phyloP scores from a whole-genome alignment of 1,140 invertebrate species.

The Branchinecta lindahli region DNA sequence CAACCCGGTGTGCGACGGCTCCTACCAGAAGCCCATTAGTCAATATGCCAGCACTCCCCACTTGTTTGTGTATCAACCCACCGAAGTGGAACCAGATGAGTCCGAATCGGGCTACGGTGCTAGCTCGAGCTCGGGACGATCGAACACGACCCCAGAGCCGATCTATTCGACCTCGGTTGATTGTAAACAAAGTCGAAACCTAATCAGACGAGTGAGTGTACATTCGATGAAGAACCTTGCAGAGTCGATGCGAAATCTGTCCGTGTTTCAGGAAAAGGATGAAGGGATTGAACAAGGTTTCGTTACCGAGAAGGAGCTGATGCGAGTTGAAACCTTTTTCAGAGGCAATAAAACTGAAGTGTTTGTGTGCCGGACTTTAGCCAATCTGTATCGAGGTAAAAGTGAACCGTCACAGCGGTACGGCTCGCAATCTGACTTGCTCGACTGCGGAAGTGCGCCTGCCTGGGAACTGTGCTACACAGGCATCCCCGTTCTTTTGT shows the following conservation, averaged over 20 bases:
- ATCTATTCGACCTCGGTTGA: conserved; percentile 12
- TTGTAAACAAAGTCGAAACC: not conserved
- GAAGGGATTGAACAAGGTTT: conserved; percentile 20
- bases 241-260: conserved; percentile 23
- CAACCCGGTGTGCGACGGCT: not conserved
- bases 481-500: conserved; percentile 60
- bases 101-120: conserved; percentile 14
- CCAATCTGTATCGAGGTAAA: conserved; percentile 45
- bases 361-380: conserved; percentile 57
- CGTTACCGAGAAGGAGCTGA: conserved; percentile 50
- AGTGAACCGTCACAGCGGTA: conserved; percentile 19
- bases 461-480: conserved; percentile 60
- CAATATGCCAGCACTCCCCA: conserved; percentile 24
- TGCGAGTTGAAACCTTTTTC: conserved; percentile 62
- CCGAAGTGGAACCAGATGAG: conserved; percentile 24
- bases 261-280: conserved; percentile 23
- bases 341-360: conserved; percentile 38
- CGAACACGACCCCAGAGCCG: conserved; percentile 8
- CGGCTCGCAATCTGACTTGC: not conserved
- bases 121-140: not conserved
- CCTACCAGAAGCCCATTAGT: not conserved
- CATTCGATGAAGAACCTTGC: not conserved
- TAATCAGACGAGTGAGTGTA: not conserved
- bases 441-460: conserved; percentile 15
- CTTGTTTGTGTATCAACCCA: conserved; percentile 25